Percentiles rank a stretch among this genome's conserved stretches.
phyloP scores from a whole-genome alignment of 2,888 invertebrate genomes.

The Tigriopus californicus region DNA sequence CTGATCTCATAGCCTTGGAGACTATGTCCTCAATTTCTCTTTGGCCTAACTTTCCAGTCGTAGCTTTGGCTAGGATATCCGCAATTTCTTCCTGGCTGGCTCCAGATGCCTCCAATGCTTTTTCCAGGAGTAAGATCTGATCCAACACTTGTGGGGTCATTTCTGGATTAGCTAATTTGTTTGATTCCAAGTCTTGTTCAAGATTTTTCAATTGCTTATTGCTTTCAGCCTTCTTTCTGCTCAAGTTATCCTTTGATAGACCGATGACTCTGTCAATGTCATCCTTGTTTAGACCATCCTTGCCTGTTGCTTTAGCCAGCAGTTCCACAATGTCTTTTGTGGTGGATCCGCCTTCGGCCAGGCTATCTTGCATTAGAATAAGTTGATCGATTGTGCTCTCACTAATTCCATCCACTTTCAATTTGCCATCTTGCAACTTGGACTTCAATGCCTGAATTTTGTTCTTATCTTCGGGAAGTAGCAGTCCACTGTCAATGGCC shows the following conservation, averaged over 20 bases:
- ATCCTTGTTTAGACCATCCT: not conserved
- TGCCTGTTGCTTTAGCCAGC: not conserved
- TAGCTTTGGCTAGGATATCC: not conserved
- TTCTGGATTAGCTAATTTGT: constrained; percentile 3
- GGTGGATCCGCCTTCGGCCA: not conserved
- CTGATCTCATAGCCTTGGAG: not conserved
- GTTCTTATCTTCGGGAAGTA: no score
- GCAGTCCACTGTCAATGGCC: no score
- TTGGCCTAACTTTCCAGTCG: not conserved
- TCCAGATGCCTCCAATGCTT: constrained; percentile 1
- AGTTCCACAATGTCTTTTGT: not conserved
- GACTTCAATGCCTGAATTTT: no score
- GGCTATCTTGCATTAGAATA: no score
- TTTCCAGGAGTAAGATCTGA: constrained; percentile 2
- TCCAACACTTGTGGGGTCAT: constrained; percentile 7
- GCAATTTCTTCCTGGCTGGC: constrained; percentile 2
- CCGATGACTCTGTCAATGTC: constrained; percentile 2
- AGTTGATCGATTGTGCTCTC: no score
- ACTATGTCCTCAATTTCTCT: not conserved
- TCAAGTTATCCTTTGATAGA: not conserved
- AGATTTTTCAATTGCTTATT: no score
- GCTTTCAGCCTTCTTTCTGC: no score
- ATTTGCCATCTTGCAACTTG: no score
- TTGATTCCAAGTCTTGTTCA: no score
- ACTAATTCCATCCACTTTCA: no score